A percentile compares a stretch with the other conserved stretches of the same genome.
Evolutionary conservation across 1,140 invertebrate genomes (phyloP).

Genomic region (Ctenoplectra terminalis): DNA sequence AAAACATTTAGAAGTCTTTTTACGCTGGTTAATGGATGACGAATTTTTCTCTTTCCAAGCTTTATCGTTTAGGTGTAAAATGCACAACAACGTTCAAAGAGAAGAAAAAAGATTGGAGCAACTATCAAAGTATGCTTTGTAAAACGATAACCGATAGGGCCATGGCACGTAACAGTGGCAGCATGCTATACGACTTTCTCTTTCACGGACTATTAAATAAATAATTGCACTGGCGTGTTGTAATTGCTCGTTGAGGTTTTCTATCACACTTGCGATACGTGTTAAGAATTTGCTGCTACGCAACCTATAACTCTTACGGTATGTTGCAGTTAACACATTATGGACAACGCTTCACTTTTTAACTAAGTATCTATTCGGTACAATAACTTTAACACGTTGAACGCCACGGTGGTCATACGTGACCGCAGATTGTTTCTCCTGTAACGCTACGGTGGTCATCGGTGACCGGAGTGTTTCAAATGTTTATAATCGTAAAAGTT

Average conservation of each 20-base stretch:
- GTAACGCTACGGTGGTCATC: no score
- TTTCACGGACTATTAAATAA: conserved; percentile 36
- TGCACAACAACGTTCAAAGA: not conserved
- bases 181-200: conserved; percentile 32
- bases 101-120: not conserved
- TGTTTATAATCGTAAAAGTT: no score
- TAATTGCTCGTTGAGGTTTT: conserved; percentile 22
- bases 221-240: conserved; percentile 19
- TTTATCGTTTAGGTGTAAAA: not conserved
- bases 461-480: no score
- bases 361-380: not conserved
- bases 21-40: not conserved
- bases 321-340: not conserved
- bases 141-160: conserved; percentile 4
- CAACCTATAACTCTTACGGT: not conserved
- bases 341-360: not conserved
- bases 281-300: not conserved
- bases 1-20: no score
- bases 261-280: not conserved
- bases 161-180: conserved; percentile 17
- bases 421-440: no score
- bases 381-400: no score
- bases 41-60: not conserved
- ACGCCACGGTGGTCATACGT: no score
- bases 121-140: not conserved